phyloP scores from a whole-genome alignment of 2,888 invertebrate species.

The Tenthredo mesomela region DNA sequence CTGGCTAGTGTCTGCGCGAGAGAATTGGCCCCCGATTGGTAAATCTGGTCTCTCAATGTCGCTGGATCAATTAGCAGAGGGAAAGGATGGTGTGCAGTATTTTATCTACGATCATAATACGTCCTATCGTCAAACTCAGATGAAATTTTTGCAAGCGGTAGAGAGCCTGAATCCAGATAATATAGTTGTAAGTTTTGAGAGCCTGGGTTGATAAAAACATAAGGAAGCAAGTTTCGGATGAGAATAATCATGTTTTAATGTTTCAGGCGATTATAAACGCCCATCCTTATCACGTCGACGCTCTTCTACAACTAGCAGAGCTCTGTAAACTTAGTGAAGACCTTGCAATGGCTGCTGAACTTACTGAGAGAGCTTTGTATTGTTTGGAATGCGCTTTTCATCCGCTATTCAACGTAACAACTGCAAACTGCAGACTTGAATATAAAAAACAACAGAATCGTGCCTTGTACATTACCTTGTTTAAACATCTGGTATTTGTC shows the following conservation, averaged over 20 bases:
- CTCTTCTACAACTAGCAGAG: conserved; percentile 89
- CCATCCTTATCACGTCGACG: conserved; percentile 90
- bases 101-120: conserved; percentile 88
- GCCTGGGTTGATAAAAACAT: not conserved
- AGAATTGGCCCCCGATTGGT: conserved; percentile 85
- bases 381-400: conserved; percentile 90
- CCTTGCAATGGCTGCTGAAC: conserved; percentile 87
- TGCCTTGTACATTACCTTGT: conserved; percentile 88
- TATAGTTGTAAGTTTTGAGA: conserved; percentile 82
- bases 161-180: conserved; percentile 89
- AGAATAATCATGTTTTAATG: not conserved
- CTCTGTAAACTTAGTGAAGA: conserved; percentile 90
- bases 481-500: conserved; percentile 89
- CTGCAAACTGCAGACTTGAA: conserved; percentile 87
- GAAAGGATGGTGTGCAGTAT: conserved; percentile 80
- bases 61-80: conserved; percentile 77
- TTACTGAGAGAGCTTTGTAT: conserved; percentile 89
- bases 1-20: conserved; percentile 85
- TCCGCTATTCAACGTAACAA: conserved; percentile 88
- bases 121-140: conserved; percentile 87
- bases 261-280: conserved; percentile 84
- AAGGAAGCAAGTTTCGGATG: not conserved
- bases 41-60: conserved; percentile 88
- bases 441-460: conserved; percentile 91
- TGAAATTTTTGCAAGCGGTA: conserved; percentile 87